Evolutionary conservation across 2,113 vertebrate genomes (phyloP), one percentile per base, ranked within the genome.

Genomic region (Pollimyrus isidori): DNA sequence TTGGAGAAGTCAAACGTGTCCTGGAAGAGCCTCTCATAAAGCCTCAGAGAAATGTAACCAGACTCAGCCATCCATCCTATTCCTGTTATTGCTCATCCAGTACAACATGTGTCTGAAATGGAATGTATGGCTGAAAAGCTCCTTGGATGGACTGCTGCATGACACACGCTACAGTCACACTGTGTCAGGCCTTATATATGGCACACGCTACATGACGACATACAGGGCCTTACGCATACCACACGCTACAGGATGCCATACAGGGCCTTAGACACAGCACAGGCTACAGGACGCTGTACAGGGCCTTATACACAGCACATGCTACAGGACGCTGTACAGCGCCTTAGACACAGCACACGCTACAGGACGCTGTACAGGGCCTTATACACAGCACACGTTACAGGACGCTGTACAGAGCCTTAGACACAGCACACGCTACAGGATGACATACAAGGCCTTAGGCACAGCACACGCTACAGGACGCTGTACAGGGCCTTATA

Each of bases 1-100:
- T 58, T 85, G 87, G 86, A 69, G 90, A 90, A 89, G 88, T 73
- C 82, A 88, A 89, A 89, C 90, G 88, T 92, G 93, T 89, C 89
- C 89, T 87, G 87, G 93, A 92, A 92, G 90, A 87, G 65, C 45
- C 89, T 89, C 9, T 50, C 83, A 26, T 26, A 26, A 49, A 50
- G 10, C 21, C n/a, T 50, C 83, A 17, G 15, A 42, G 30, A 80
- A 80, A 80, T 0, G 15, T 42, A 7, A 42, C 35, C 0, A 1
- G 89, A 87, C 91, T 90, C 90, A 88, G 88, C 89, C 17, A 46
- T 84, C 39, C 80, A 84, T 84, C 15, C 42, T 6, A 46, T 17
- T 84, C 19, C 39, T 21, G 21, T 48, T 21, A 42, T 48, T 0
- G 42, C 42, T 84, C 9, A 21, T 9, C 42, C 45, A 45, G 39